Base-by-base conservation (phyloP, 2,888 invertebrate species). In the Drosophila maculinotata region DNA sequence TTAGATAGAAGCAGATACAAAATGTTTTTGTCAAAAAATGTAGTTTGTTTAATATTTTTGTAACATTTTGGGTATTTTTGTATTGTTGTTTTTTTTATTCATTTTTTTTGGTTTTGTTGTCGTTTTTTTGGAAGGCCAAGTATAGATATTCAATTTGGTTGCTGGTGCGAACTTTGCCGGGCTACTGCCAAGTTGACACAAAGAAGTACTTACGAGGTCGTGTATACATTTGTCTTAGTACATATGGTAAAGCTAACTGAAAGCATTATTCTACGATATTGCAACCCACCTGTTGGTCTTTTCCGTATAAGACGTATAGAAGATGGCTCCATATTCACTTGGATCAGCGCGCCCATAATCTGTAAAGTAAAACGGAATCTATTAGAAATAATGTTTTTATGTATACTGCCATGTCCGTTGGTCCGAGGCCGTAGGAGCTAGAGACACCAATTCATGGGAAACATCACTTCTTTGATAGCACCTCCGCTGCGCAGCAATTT, bases 281-380 rank as follows among this genome's bases (percentile, higher is more conserved):
- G 59, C 66, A 64, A 86, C 92, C 93, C 94, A 96, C 96, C 96
- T 94, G 96, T 96, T 90, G 95, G 95, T 92, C 95, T 95, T 92
- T 96, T 95, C 82, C 96, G 93, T 90, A 97, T 96, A 35, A 97
- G 92, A 39, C 97, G 93, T 86, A 97, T 95, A 89, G 96, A 96
- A 90, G 95, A 94, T 1, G 96, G 95, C 91, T 95, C 94, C 71
- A 96, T 92, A 68, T 95, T 95, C 90, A 94, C 94, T 87, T 94
- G 93, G 81, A 95, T 93, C 80, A 97, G 93, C 87, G 96, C 95
- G 90, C 95, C 94, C 81, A 95, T 94, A 81, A 97, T 95, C 96
- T 96, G 92, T 64, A 92, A 92, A 79, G 6, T 1, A 41, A 3
- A 8, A 5, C 7, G 20, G 4, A 7, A n/a, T 30, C 10, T n/a